Evolutionary conservation across 2,888 invertebrate genomes (phyloP).

Genomic region (Odiellus spinosus): DNA sequence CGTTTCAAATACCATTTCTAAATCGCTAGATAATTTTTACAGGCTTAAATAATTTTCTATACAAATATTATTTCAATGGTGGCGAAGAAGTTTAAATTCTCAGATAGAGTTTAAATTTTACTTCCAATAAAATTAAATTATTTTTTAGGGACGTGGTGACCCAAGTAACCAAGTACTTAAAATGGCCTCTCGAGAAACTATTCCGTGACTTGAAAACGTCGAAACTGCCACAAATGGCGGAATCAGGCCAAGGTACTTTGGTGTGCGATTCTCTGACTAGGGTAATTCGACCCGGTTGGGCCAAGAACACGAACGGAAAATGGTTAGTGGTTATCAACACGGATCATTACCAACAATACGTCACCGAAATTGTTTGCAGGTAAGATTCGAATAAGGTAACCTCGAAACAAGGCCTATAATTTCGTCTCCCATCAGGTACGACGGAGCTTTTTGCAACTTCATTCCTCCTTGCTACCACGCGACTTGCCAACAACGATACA

Average conservation of each 20-base stretch:
- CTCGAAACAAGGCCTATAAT: background rate
- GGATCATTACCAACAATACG: constrained; percentile 19
- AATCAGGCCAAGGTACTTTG: constrained; percentile 17
- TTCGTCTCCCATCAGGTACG: constrained; percentile 9
- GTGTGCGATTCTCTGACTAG: constrained; percentile 21
- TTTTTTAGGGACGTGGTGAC: constrained; percentile 17
- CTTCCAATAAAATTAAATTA: background rate
- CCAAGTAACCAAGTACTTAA: constrained; percentile 21
- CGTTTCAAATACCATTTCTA: too few species aligned
- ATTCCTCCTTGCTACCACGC: constrained; percentile 21
- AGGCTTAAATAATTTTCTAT: too few species aligned
- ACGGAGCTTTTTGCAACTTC: constrained; percentile 19
- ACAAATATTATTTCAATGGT: too few species aligned
- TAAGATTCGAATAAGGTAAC: background rate
- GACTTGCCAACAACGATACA: constrained; percentile 20
- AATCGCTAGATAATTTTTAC: too few species aligned
- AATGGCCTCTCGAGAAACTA: constrained; percentile 21
- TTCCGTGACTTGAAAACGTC: constrained; percentile 18
- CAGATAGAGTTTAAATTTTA: too few species aligned
- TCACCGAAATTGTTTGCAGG: constrained; percentile 22
- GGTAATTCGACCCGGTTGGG: constrained; percentile 21
- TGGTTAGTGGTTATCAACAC: constrained; percentile 22
- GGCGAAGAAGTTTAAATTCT: too few species aligned
- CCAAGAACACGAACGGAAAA: constrained; percentile 21
- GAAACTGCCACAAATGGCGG: constrained; percentile 19